Evolutionary conservation across 2,888 invertebrate species (phyloP).

Genomic region (Chironomus tentans): DNA sequence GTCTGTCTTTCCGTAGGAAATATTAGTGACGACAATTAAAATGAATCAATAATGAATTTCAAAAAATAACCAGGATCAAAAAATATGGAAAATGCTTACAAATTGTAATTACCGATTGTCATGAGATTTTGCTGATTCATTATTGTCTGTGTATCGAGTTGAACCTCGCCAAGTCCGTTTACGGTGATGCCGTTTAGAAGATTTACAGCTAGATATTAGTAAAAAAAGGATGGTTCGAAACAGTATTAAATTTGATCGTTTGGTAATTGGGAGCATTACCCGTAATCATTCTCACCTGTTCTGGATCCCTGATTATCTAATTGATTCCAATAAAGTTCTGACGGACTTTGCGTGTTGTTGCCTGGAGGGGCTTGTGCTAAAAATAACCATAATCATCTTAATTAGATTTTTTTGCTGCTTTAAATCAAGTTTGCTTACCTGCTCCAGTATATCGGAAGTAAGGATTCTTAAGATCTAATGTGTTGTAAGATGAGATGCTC

Average conservation of each 20-base stretch:
- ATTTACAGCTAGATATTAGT: conserved; percentile 48
- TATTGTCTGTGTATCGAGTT: conserved; percentile 4
- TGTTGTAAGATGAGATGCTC: conserved; percentile 75
- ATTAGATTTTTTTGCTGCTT: no score
- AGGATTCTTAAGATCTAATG: conserved; percentile 94
- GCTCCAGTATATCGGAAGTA: conserved; percentile 95
- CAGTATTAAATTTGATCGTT: neutral
- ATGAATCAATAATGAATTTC: no score
- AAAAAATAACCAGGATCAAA: neutral
- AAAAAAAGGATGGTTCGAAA: no score
- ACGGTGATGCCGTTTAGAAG: conserved; percentile 68
- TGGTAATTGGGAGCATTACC: neutral
- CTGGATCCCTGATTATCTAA: conserved; percentile 58
- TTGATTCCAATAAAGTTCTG: conserved; percentile 85
- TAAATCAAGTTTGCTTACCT: no score
- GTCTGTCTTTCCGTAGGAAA: no score
- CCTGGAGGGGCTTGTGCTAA: conserved; percentile 81
- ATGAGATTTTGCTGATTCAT: conserved; percentile 21
- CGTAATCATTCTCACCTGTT: conserved; percentile 3
- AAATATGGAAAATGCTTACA: neutral
- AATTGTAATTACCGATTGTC: conserved; percentile 26
- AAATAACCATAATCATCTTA: no score
- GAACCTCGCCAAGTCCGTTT: conserved; percentile 61
- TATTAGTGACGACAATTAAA: no score
- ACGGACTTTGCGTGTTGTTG: conserved; percentile 81